phyloP scores from a whole-genome alignment of 2,113 vertebrate species.

The Varanus komodoensis region DNA sequence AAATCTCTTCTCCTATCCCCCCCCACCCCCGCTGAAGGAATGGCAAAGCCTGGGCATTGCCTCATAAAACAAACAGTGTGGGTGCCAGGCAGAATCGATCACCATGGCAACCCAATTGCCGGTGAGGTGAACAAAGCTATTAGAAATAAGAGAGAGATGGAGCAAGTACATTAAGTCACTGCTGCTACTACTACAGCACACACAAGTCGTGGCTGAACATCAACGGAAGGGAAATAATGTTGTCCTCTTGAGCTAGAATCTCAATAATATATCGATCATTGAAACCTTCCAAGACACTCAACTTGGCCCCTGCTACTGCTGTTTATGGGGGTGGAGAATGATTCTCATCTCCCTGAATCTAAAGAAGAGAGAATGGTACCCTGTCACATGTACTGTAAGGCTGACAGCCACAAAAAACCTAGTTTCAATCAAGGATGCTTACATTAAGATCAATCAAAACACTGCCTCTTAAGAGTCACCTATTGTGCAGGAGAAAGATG shows the following conservation, averaged over 20 bases:
- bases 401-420: background rate
- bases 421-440: background rate
- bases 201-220: background rate
- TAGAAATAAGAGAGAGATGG: constrained; percentile 32
- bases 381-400: background rate
- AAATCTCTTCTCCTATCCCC: background rate
- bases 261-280: background rate
- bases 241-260: rapidly evolving
- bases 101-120: constrained; percentile 72
- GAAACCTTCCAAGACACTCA: background rate
- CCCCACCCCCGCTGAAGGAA: background rate
- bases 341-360: background rate
- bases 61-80: constrained; percentile 37
- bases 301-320: background rate
- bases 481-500: background rate
- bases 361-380: background rate
- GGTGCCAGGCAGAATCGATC: constrained; percentile 61
- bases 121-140: constrained; percentile 65
- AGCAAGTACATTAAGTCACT: background rate
- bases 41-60: constrained; percentile 15
- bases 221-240: background rate
- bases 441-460: background rate
- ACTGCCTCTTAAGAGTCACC: background rate
- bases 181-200: background rate
- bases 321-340: background rate